Percentiles rank a stretch among this genome's conserved stretches.
Evolutionary conservation across 2,888 invertebrate genomes (phyloP).

Genomic region (Tipula confusa): DNA sequence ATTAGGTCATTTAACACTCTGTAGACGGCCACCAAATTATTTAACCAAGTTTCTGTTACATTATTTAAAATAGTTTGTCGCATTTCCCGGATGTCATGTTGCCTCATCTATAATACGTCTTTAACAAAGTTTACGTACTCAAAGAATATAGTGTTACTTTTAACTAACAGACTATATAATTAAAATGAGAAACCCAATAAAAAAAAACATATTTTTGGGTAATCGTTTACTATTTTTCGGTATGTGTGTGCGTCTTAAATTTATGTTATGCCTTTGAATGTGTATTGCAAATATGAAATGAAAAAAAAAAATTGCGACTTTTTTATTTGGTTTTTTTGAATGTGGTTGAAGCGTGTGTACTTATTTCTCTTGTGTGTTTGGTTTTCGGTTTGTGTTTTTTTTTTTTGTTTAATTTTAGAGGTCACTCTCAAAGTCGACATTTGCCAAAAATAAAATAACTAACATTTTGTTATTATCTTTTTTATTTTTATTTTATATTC

Average conservation of each 20-base stretch:
- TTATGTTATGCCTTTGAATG: background rate
- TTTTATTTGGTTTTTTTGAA: background rate
- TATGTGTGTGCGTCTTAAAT: background rate
- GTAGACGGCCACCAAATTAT: too few relatives aligned
- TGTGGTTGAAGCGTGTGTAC: constrained; percentile 6
- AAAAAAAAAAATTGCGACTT: background rate
- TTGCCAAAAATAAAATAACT: constrained; percentile 29
- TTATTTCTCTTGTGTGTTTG: background rate
- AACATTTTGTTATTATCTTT: background rate
- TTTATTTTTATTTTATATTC: background rate
- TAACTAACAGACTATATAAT: background rate
- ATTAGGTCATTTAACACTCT: too few relatives aligned
- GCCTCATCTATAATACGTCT: too few relatives aligned
- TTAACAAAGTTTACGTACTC: too few relatives aligned
- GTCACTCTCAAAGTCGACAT: constrained; percentile 31
- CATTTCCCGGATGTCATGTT: too few relatives aligned
- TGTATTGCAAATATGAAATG: background rate
- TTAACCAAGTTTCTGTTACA: too few relatives aligned
- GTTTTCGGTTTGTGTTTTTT: background rate
- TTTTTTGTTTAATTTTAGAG: too few relatives aligned
- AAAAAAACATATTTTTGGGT: background rate
- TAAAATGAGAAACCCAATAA: background rate
- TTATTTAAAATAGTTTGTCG: too few relatives aligned
- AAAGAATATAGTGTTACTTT: background rate
- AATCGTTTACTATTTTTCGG: background rate